phyloP scores from a whole-genome alignment of 53 echinoderm and acorn worm genomes.

The Paracentrotus lividus region DNA sequence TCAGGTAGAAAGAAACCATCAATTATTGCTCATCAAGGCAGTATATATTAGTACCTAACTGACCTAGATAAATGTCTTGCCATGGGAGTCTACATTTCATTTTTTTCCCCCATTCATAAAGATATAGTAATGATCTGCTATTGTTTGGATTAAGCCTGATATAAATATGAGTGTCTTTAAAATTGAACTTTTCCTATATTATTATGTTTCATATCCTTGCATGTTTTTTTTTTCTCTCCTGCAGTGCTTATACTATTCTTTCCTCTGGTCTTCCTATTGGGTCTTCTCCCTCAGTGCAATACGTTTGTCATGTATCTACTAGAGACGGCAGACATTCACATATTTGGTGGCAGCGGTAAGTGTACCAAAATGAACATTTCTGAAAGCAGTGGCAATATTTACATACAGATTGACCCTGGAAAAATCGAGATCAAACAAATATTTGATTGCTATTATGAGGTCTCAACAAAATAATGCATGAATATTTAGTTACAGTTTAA shows the following conservation, averaged over 20 bases:
- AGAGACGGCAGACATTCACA: slow-evolving; percentile 94
- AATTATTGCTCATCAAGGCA: no score
- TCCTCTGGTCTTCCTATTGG: slow-evolving; percentile 97
- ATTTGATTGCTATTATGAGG: no score
- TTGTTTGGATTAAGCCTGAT: neutral
- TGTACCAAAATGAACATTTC: neutral
- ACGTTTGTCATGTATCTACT: slow-evolving; percentile 97
- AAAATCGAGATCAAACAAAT: no score
- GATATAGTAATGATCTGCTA: no score
- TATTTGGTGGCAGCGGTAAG: slow-evolving; percentile 99
- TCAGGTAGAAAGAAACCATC: no score
- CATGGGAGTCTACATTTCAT: no score
- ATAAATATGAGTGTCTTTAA: neutral
- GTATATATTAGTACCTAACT: no score
- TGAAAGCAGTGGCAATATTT: neutral
- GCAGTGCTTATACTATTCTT: slow-evolving; percentile 97
- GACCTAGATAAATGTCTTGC: no score
- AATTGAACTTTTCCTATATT: neutral
- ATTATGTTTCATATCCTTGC: neutral
- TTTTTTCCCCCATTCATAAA: no score
- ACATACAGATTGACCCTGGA: no score
- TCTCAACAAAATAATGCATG: no score
- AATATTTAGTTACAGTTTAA: no score
- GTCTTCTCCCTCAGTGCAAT: slow-evolving; percentile 99
- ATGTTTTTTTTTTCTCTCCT: slow-evolving; percentile 22